These are phyloP conservation scores for Labeo calbasu DNA, from an alignment of 2,797 vertebrate species.

Conservation along the genomic window DNA sequence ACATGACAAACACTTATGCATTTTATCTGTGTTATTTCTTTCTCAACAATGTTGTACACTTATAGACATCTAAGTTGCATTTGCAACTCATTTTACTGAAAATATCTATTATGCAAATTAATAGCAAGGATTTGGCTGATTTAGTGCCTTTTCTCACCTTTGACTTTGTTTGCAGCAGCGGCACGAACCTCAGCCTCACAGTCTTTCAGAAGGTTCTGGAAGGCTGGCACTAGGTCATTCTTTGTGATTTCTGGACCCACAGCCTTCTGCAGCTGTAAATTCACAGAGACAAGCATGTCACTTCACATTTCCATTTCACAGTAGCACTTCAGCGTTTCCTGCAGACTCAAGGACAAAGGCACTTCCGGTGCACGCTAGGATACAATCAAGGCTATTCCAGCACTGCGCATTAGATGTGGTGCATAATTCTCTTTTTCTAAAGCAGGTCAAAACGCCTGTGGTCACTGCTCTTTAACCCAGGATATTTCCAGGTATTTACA, in stretches of 20 bases:
- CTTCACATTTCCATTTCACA: constrained; percentile 8
- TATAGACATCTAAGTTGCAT: too few species aligned
- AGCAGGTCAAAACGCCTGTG: background rate
- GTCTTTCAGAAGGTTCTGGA: constrained; percentile 87
- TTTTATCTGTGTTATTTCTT: background rate
- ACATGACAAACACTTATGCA: background rate
- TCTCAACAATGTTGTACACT: background rate
- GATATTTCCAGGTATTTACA: background rate
- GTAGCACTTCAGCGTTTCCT: background rate
- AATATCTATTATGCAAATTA: background rate
- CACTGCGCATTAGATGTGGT: background rate
- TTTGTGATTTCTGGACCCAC: constrained; percentile 88
- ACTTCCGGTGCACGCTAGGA: background rate
- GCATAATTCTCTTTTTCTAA: background rate
- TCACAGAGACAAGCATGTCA: constrained; percentile 19
- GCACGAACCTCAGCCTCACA: constrained; percentile 88
- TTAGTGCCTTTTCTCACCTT: constrained; percentile 71
- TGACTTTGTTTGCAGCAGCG: constrained; percentile 88
- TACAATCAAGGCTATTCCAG: background rate
- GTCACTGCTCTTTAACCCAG: background rate
- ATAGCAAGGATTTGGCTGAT: background rate
- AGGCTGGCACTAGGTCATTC: constrained; percentile 86
- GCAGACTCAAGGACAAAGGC: constrained; percentile 7
- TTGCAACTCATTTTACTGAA: background rate
- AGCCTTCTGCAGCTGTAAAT: constrained; percentile 83